Conservation (phyloP, 2,113 vertebrate genomes). For the Macaca nemestrina region DNA sequence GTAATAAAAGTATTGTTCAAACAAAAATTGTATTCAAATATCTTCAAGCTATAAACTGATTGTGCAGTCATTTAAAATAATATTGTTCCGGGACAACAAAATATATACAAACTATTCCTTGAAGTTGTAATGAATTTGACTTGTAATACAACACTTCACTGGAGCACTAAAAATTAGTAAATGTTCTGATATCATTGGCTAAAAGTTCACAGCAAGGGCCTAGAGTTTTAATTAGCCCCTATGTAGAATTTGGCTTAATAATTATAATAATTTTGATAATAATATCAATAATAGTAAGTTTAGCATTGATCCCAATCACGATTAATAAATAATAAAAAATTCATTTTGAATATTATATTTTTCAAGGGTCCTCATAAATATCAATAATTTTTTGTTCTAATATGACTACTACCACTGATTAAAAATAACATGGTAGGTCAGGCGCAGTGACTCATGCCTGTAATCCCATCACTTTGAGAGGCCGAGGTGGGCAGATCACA, state of each 20-base stretch:
- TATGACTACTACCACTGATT: not conserved
- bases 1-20: conserved; percentile 50
- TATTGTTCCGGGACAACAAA: conserved; percentile 7
- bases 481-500: too few species aligned
- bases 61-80: conserved; percentile 16
- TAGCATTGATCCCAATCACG: not conserved
- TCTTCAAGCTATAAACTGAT: conserved; percentile 20
- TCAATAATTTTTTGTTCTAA: not conserved
- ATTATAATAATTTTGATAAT: not conserved
- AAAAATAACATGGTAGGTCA: not conserved
- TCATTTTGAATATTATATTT: not conserved
- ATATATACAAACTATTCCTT: not conserved
- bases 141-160: not conserved
- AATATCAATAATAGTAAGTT: not conserved
- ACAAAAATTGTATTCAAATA: conserved; percentile 30
- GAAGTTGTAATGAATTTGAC: not conserved
- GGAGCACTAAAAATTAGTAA: not conserved
- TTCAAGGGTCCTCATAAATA: not conserved
- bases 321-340: not conserved
- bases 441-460: too few species aligned
- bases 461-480: too few species aligned
- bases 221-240: not conserved
- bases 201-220: not conserved
- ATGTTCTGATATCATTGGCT: not conserved
- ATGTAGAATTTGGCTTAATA: not conserved